phyloP scores from a whole-genome alignment of 2,797 vertebrate species.

The Pterois miles region DNA sequence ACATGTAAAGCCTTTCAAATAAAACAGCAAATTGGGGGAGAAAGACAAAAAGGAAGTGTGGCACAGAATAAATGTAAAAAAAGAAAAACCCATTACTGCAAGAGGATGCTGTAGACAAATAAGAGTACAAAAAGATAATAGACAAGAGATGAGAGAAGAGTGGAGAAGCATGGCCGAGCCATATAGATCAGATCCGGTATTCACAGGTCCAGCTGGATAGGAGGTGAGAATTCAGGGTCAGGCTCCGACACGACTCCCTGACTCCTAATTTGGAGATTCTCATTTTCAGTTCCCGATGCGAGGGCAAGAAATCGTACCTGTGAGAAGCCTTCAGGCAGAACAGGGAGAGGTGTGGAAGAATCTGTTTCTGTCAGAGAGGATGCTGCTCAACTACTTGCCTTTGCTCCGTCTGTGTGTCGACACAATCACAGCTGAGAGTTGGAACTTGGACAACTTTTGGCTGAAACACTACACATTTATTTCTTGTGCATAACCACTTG shows the following conservation, averaged over 20 bases:
- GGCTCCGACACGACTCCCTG: constrained; percentile 81
- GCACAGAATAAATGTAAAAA: background rate
- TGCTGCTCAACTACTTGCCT: constrained; percentile 48
- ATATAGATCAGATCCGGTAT: constrained; percentile 65
- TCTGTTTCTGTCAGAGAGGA: constrained; percentile 65
- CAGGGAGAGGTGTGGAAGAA: constrained; percentile 84
- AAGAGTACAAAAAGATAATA: constrained; percentile 26
- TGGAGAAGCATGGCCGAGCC: constrained; percentile 28
- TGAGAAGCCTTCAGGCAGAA: constrained; percentile 87
- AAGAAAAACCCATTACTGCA: background rate
- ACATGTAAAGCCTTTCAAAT: background rate
- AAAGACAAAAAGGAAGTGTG: background rate
- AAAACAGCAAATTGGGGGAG: background rate
- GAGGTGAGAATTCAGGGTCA: constrained; percentile 86
- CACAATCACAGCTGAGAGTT: constrained; percentile 30
- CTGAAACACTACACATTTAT: background rate
- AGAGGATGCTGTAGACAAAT: constrained; percentile 23
- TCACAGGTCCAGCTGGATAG: constrained; percentile 76
- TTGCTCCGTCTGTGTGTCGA: constrained; percentile 33
- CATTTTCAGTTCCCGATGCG: constrained; percentile 84
- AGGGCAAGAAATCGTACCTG: constrained; percentile 86
- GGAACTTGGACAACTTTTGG: constrained; percentile 19
- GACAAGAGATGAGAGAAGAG: constrained; percentile 13
- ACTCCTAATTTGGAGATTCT: constrained; percentile 87
- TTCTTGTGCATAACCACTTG: background rate